These are phyloP conservation scores for Cephus cinctus DNA, from an alignment of 1,140 invertebrate species.

Conservation along the genomic window DNA sequence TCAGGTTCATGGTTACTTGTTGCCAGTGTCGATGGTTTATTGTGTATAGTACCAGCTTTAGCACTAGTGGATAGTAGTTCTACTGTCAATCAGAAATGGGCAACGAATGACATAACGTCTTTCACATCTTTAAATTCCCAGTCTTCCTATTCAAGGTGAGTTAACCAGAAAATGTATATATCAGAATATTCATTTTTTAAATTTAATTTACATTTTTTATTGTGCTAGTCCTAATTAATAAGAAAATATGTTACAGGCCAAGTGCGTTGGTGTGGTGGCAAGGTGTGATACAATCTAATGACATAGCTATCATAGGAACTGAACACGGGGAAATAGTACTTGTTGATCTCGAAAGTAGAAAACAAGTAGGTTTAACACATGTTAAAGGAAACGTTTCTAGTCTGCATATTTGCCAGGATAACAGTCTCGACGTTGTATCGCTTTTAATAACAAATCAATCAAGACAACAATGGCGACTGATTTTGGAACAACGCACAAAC, in stretches of 20 bases:
- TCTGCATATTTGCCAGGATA: conserved; percentile 68
- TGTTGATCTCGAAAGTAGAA: conserved; percentile 68
- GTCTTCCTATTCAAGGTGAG: conserved; percentile 57
- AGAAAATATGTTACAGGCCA: conserved; percentile 52
- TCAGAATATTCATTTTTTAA: not conserved
- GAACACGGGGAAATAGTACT: conserved; percentile 71
- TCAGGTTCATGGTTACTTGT: conserved; percentile 68
- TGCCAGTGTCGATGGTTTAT: conserved; percentile 60
- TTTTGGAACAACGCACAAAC: conserved; percentile 63
- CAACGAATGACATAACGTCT: conserved; percentile 56
- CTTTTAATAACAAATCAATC: conserved; percentile 67
- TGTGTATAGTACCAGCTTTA: conserved; percentile 64
- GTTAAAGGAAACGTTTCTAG: conserved; percentile 62
- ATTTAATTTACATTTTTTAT: conserved; percentile 7
- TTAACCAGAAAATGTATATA: conserved; percentile 4
- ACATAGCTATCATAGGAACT: conserved; percentile 70
- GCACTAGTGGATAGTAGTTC: conserved; percentile 58
- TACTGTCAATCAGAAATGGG: conserved; percentile 62
- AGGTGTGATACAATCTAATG: conserved; percentile 60
- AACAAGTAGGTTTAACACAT: conserved; percentile 64
- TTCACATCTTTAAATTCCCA: conserved; percentile 54
- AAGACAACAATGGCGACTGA: conserved; percentile 64
- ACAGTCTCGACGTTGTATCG: conserved; percentile 65
- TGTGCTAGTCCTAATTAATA: too few species aligned
- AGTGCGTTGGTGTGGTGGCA: conserved; percentile 71